Evolutionary conservation across 2,113 vertebrate species (phyloP).

Genomic region (Acanthisitta chloris): DNA sequence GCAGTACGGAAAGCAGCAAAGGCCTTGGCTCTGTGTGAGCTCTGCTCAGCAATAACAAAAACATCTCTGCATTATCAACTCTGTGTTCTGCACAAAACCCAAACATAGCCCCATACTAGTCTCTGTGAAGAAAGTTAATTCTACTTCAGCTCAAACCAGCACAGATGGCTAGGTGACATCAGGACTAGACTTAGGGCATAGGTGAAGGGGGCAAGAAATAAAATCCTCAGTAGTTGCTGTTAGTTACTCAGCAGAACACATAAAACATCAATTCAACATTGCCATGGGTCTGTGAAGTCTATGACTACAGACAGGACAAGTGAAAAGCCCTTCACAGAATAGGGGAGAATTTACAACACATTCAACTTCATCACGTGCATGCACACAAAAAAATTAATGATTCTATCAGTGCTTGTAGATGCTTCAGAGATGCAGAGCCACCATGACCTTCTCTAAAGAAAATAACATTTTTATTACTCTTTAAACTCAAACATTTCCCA

Average conservation of each 20-base stretch:
- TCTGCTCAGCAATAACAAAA: no score
- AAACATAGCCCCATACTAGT: no score
- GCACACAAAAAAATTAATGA: neutral
- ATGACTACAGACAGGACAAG: neutral
- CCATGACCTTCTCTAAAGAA: neutral
- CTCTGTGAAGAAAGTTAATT: no score
- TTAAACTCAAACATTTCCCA: neutral
- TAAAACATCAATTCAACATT: neutral
- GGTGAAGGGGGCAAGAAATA: neutral
- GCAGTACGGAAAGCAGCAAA: no score
- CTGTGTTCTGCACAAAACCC: no score
- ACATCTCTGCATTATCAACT: no score
- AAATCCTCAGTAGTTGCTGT: neutral
- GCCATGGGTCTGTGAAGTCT: neutral
- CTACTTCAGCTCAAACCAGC: no score
- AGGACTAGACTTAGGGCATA: fast-evolving
- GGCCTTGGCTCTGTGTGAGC: no score
- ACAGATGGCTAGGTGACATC: fast-evolving
- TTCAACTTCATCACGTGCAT: neutral
- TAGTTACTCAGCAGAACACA: neutral
- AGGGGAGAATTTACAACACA: neutral
- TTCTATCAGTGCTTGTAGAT: neutral
- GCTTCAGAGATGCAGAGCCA: neutral
- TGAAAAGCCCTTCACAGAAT: neutral
- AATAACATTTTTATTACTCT: neutral